Percentiles rank a stretch among this genome's conserved stretches.
Evolutionary conservation across 2,797 vertebrate genomes (phyloP).

Genomic region (Anableps anableps): DNA sequence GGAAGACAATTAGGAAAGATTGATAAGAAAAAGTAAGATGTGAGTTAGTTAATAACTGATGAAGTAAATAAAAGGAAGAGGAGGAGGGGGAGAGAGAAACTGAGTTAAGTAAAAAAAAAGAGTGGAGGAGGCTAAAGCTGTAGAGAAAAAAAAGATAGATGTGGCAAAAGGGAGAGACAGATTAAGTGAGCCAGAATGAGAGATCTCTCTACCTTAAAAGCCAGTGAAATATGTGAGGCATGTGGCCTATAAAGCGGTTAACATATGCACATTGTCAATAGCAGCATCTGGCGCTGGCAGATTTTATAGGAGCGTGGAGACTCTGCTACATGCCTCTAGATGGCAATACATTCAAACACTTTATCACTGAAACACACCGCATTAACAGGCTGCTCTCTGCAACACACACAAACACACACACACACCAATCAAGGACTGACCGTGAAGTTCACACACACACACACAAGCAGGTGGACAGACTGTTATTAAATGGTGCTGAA

Average conservation of each 20-base stretch:
- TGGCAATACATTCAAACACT: constrained; percentile 99
- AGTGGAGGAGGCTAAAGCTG: constrained; percentile 46
- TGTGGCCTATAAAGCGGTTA: constrained; percentile 96
- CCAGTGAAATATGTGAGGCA: constrained; percentile 93
- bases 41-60: constrained; percentile 58
- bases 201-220: constrained; percentile 87
- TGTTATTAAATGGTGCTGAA: constrained; percentile 69
- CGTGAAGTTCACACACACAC: constrained; percentile 48
- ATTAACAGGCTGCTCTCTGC: constrained; percentile 84
- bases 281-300: constrained; percentile 90
- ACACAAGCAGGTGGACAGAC: constrained; percentile 38
- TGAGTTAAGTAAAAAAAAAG: constrained; percentile 51
- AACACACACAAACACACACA: constrained; percentile 8
- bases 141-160: constrained; percentile 69
- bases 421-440: constrained; percentile 47
- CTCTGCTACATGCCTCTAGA: constrained; percentile 93
- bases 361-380: constrained; percentile 88
- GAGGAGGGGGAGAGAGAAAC: constrained; percentile 28
- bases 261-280: constrained; percentile 99
- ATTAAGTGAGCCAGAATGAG: constrained; percentile 78
- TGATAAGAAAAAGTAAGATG: constrained; percentile 39
- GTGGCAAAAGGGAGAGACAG: constrained; percentile 75
- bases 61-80: constrained; percentile 41
- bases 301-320: constrained; percentile 86
- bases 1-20: constrained; percentile 37